Percentiles rank a stretch among this genome's conserved stretches.
phyloP scores from a whole-genome alignment of 1,140 invertebrate species.

The Atta cephalotes region DNA sequence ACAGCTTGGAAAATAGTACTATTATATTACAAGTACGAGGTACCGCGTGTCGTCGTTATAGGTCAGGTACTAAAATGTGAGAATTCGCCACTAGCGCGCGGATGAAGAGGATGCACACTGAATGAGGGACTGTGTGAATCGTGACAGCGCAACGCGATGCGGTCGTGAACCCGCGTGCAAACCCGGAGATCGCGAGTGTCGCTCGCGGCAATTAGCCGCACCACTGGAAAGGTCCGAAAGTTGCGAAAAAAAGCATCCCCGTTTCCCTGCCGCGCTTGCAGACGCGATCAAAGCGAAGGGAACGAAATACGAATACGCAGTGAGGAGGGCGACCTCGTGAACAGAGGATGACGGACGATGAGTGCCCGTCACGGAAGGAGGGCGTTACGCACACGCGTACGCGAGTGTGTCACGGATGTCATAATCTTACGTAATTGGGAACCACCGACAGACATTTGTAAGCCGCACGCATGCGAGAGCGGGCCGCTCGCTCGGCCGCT shows the following conservation, averaged over 20 bases:
- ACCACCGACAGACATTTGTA: conserved; percentile 80
- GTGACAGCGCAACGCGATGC: conserved; percentile 64
- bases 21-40: neutral
- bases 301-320: neutral
- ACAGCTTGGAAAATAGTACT: neutral
- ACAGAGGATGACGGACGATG: conserved; percentile 55
- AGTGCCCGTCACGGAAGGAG: conserved; percentile 79
- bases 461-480: conserved; percentile 80
- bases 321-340: conserved; percentile 6
- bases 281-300: neutral
- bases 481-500: conserved; percentile 67
- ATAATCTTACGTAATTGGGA: conserved; percentile 84
- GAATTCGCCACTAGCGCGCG: conserved; percentile 26
- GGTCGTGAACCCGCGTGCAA: conserved; percentile 57
- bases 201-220: conserved; percentile 67
- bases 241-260: conserved; percentile 67
- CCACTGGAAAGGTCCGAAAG: conserved; percentile 66
- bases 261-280: neutral
- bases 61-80: conserved; percentile 20
- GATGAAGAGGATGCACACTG: conserved; percentile 53
- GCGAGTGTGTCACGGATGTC: conserved; percentile 84
- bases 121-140: conserved; percentile 71
- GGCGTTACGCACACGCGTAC: conserved; percentile 79
- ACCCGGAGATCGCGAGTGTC: conserved; percentile 45
- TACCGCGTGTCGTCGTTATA: neutral